A percentile compares a stretch with the other conserved stretches of the same genome.
phyloP scores from a whole-genome alignment of 2,113 vertebrate species.

The Brienomyrus brachyistius region DNA sequence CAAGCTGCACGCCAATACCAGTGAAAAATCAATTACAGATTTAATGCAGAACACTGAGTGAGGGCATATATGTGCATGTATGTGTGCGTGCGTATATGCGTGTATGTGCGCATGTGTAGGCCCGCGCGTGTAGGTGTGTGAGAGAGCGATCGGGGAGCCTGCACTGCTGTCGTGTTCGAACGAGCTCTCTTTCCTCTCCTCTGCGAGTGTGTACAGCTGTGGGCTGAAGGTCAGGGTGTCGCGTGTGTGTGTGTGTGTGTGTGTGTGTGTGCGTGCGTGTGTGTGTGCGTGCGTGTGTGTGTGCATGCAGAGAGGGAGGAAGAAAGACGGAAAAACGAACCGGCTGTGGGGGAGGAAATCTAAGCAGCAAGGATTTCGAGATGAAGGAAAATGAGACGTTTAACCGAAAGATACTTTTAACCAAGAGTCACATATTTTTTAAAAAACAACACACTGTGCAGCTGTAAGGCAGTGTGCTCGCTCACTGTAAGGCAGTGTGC shows the following conservation, averaged over 20 bases:
- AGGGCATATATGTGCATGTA: background rate
- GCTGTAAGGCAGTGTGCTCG: background rate
- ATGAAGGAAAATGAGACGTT: background rate
- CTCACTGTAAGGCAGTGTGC: too few species aligned
- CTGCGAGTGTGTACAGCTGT: background rate
- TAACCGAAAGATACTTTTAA: background rate
- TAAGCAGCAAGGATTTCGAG: background rate
- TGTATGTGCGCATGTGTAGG: background rate
- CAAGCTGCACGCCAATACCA: background rate
- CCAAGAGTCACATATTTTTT: background rate
- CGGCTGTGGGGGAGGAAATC: background rate
- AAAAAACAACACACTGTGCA: background rate
- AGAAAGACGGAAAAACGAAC: background rate
- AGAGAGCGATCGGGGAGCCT: background rate
- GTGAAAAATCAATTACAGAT: background rate
- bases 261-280: too few species aligned
- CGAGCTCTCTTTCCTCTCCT: background rate
- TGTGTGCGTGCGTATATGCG: background rate
- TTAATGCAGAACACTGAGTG: background rate
- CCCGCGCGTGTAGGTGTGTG: background rate
- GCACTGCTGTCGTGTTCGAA: background rate
- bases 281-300: background rate
- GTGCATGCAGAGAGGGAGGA: background rate
- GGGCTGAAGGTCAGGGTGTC: constrained; percentile 12
- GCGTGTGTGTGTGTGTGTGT: background rate